Evolutionary conservation across 1,140 invertebrate genomes (phyloP).

Genomic region (Archivesica marissinica): DNA sequence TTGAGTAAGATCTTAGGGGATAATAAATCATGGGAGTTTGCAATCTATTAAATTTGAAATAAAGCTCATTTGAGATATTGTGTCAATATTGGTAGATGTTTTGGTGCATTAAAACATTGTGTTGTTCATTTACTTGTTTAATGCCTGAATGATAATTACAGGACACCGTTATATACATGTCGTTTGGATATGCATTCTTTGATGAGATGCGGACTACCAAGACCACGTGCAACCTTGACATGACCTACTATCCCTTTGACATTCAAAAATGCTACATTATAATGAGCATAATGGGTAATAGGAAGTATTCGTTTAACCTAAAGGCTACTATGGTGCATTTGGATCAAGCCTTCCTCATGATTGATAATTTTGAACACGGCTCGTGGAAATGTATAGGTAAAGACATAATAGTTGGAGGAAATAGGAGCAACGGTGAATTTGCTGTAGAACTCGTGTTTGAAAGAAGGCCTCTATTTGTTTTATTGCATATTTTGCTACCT

Average conservation of each 20-base stretch:
- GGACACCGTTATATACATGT: not conserved
- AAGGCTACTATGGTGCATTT: too few species aligned
- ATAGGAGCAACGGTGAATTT: not conserved
- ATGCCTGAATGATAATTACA: too few species aligned
- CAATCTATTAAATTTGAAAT: too few species aligned
- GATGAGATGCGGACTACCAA: not conserved
- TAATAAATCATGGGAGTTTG: too few species aligned
- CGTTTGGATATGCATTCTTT: not conserved
- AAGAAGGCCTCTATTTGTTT: constrained; percentile 15
- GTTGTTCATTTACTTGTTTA: too few species aligned
- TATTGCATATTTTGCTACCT: constrained; percentile 15
- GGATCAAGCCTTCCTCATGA: too few species aligned
- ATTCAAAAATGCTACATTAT: not conserved
- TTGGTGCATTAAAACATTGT: too few species aligned
- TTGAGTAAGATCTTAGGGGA: too few species aligned
- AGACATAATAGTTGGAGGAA: not conserved
- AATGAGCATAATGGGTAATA: not conserved
- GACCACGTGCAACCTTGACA: constrained; percentile 68
- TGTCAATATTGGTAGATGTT: too few species aligned
- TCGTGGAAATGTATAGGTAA: not conserved
- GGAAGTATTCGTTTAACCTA: not conserved
- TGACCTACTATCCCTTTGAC: constrained; percentile 61
- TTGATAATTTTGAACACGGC: not conserved
- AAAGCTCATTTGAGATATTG: too few species aligned
- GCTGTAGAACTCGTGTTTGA: not conserved